These are phyloP conservation scores for Sphaerophoria taeniata DNA, from an alignment of 2,888 invertebrate genomes.

Conservation along the genomic window DNA sequence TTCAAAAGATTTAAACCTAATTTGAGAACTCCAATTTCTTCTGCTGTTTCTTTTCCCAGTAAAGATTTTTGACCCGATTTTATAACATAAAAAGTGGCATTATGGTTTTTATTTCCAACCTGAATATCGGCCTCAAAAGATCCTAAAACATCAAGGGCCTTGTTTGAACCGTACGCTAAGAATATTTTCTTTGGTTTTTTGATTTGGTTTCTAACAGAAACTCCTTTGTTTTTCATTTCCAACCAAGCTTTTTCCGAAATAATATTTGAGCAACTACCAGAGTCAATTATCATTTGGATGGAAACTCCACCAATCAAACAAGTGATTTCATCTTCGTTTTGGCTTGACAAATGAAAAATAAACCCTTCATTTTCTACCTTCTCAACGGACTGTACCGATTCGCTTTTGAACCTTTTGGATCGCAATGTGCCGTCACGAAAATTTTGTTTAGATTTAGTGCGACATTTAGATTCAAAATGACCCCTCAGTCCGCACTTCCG, in stretches of 20 bases:
- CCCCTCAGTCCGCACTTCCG: background rate
- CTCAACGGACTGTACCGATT: background rate
- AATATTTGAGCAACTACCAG: background rate
- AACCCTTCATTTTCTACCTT: background rate
- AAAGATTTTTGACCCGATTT: too few relatives aligned
- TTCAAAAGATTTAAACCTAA: background rate
- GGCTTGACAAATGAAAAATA: background rate
- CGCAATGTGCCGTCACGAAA: background rate
- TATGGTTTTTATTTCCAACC: too few relatives aligned
- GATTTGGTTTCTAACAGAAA: conserved; percentile 16
- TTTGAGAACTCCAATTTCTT: conserved; percentile 1
- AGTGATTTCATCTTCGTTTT: background rate
- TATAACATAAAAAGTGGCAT: too few relatives aligned
- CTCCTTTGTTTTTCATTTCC: conserved; percentile 10
- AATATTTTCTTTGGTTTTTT: conserved; percentile 9
- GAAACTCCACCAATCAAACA: background rate
- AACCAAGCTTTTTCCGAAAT: background rate
- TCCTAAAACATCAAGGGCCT: background rate
- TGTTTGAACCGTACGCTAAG: background rate
- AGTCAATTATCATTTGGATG: background rate
- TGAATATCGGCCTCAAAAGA: too few relatives aligned
- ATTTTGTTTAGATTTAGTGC: background rate
- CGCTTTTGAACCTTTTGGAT: conserved; percentile 10
- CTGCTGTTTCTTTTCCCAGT: too few relatives aligned
- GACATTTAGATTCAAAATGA: conserved; percentile 9